These are phyloP conservation scores for Berghia stephanieae DNA, from an alignment of 1,140 invertebrate species.

Conservation along the genomic window DNA sequence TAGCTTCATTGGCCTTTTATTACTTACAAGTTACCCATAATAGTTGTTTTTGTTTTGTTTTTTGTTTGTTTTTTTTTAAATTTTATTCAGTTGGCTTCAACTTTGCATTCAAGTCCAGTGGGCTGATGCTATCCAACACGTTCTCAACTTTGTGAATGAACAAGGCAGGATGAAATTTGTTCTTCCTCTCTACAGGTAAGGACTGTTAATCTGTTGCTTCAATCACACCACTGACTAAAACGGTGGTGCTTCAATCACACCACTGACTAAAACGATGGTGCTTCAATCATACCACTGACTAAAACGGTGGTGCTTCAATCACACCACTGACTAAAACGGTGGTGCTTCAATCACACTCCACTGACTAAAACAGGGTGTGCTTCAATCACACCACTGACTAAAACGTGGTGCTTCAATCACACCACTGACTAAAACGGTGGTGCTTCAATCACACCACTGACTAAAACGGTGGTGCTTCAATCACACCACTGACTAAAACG, in stretches of 20 bases:
- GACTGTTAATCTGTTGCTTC: slow-evolving; percentile 6
- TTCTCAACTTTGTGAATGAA: slow-evolving; percentile 81
- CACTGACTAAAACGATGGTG: neutral
- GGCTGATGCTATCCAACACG: slow-evolving; percentile 72
- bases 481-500: too few species aligned
- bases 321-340: neutral
- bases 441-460: too few species aligned
- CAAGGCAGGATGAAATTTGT: slow-evolving; percentile 92
- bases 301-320: neutral
- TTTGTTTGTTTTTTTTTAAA: neutral
- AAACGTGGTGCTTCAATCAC: too few species aligned
- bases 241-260: neutral
- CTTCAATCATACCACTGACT: neutral
- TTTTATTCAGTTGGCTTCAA: slow-evolving; percentile 76
- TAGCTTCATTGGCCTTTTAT: too few species aligned
- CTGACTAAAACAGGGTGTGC: neutral
- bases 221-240: neutral
- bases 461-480: too few species aligned
- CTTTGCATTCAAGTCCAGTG: slow-evolving; percentile 80
- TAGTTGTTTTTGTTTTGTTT: too few species aligned
- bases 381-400: too few species aligned
- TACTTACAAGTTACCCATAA: too few species aligned
- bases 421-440: too few species aligned
- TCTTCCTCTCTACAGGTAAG: slow-evolving; percentile 79
- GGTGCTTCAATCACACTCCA: neutral